Evolutionary conservation across 1,140 invertebrate genomes (phyloP), one percentile per base, ranked within the genome.

Genomic region (Ptiloglossa arizonensis): DNA sequence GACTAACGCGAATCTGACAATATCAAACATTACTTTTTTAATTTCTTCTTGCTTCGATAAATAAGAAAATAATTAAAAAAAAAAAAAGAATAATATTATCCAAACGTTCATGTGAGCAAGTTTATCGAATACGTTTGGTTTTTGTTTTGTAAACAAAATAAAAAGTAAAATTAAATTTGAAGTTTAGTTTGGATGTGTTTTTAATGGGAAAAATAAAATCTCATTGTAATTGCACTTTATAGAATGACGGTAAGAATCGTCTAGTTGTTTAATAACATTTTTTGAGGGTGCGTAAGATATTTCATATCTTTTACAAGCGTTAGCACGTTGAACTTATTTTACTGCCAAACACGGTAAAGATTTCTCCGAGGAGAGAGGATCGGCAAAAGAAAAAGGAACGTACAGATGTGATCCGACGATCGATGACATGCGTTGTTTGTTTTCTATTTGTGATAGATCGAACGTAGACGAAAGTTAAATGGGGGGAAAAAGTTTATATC

Each of bases 301-400:
- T 38, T 82, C 78, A 71, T 78, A 77, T 82, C 60, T 79, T 74
- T 83, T 70, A 83, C 57, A 68, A 74, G 79, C 29, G 54, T 82
- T 66, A 62, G 46, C 48, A 54, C 27, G 75, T 77, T 69, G 38
- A 62, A 70, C 57, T 54, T 77, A 77, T 77, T 77, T 77, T 77
- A 77, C 75, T 77, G 67, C 68, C 57, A 46, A 77, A 77, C 46
- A 38, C 67, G 57, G 62, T 50, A 69, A 19, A 27, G 13, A n/a
- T 68, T 75, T 75, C 72, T 57, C 41, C 1, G 29, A n/a, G 4
- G 29, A 17, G 32, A 1, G 19, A 11, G 50, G 24, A 5, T 64
- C 13, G 13, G n/a, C 41, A 8, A 54, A 19, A 15, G 15, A 24
- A 60, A 24, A 24, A 1, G 48, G 11, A 46, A 17, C 9, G 24